Evolutionary conservation across 2,888 invertebrate species (phyloP).

Genomic region (Schizotus pectinicornis): DNA sequence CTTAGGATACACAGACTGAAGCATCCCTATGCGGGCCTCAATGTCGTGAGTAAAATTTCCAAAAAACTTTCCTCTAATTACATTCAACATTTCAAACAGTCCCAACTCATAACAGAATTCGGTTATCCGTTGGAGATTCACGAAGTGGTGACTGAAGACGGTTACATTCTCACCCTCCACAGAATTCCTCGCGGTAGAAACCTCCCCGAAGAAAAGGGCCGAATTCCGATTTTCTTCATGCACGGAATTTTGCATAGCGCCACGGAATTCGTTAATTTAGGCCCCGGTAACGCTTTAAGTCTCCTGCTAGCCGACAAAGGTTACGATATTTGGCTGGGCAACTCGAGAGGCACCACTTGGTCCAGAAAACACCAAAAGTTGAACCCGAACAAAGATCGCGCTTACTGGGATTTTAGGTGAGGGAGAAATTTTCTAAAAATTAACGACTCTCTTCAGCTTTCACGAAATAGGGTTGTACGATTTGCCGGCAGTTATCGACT

Average conservation of each 20-base stretch:
- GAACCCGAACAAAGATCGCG: not conserved
- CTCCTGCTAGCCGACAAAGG: conserved; percentile 25
- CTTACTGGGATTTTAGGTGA: conserved; percentile 5
- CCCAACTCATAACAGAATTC: not conserved
- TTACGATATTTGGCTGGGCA: conserved; percentile 29
- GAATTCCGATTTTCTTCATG: conserved; percentile 33
- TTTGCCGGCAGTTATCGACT: conserved; percentile 10
- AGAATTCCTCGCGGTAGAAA: conserved; percentile 25
- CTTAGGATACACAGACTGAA: no score
- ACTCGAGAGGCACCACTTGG: conserved; percentile 21
- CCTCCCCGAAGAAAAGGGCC: not conserved
- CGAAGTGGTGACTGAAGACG: conserved; percentile 31
- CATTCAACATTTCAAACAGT: not conserved
- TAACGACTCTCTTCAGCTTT: conserved; percentile 14
- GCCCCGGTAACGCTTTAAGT: conserved; percentile 35
- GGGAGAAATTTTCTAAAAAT: no score
- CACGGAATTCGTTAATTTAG: conserved; percentile 36
- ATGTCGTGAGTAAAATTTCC: no score
- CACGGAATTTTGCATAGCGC: conserved; percentile 36
- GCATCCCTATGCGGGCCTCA: no score
- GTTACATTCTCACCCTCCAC: conserved; percentile 28
- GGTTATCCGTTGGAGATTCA: conserved; percentile 20
- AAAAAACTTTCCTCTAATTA: no score
- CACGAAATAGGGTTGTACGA: conserved; percentile 22
- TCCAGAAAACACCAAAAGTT: conserved; percentile 18